Evolutionary conservation across 2,797 vertebrate genomes (phyloP), one percentile per base, ranked within the genome.

Genomic region (Cichlasoma orientale): DNA sequence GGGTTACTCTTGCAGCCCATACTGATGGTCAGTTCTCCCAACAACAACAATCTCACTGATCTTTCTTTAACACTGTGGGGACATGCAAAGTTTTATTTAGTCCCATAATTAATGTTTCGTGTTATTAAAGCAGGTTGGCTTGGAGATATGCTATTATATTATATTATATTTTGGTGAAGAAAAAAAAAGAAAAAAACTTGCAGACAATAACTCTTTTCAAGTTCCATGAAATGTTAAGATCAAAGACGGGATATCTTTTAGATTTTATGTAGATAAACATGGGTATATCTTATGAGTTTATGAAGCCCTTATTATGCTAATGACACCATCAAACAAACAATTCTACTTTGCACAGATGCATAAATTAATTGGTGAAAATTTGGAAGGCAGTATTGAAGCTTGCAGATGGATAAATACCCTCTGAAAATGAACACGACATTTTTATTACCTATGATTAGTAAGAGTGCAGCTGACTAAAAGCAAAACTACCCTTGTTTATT

Each of bases 21-120:
- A 66, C 33, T 44, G 56, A 55, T 18, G 18, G 50, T 77, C 27
- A 69, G 14, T 14, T 25, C 5, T 19, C 61, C 53, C 44, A 70
- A 78, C 74, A 68, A 72, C 31, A 66, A 75, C 23, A 13, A 61
- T 74, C 61, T n/a, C 18, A 25, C 9, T 53, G n/a, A 56, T 25
- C 25, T 50, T 3, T 47, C 7, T 27, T 56, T 41, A 56, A 10
- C 70, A 29, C 54, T 29, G 9, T 44, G 0, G 0, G 19, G 41
- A 50, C 18, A 68, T 50, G 23, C 23, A 47, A 41, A 12, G 61
- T 8, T 44, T 44, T 47, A 27, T 7, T 16, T 44, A 19, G 41
- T 66, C 16, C 16, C 19, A 9, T n/a, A 29, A 68, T n/a, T 18
- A 68, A 50, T n/a, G 38, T 16, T 47, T 27, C 9, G 7, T 50